Percentiles rank a stretch among this genome's conserved stretches.
These are phyloP conservation scores for Hypena proboscidalis DNA, from an alignment of 2,888 invertebrate genomes.

Conservation along the genomic window DNA sequence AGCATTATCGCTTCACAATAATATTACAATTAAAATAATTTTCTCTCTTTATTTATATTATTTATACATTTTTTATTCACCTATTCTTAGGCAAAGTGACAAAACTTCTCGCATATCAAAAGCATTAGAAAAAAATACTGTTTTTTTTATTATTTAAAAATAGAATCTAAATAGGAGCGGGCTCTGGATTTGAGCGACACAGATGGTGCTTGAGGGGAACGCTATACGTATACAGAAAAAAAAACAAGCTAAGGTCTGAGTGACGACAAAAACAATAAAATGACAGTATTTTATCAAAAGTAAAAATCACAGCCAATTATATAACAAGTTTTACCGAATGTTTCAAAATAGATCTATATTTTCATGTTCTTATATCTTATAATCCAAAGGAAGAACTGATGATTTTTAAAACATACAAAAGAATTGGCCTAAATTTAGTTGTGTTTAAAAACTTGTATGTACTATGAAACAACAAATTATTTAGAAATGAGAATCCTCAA, in stretches of 20 bases:
- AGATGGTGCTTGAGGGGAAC: slow-evolving; percentile 35
- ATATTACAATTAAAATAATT: slow-evolving; percentile 81
- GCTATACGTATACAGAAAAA: slow-evolving; percentile 23
- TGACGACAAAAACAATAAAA: slow-evolving; percentile 17
- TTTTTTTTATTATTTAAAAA: slow-evolving; percentile 38
- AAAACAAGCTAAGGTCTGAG: slow-evolving; percentile 19
- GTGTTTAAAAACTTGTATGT: background rate
- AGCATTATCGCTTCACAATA: slow-evolving; percentile 83
- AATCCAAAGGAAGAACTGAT: slow-evolving; percentile 25
- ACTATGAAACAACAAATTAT: background rate
- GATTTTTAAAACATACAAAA: slow-evolving; percentile 22
- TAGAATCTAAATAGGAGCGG: slow-evolving; percentile 51
- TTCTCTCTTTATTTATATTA: slow-evolving; percentile 80
- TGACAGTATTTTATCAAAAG: slow-evolving; percentile 23
- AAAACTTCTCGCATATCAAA: slow-evolving; percentile 58
- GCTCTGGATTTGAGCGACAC: slow-evolving; percentile 39
- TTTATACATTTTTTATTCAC: slow-evolving; percentile 74
- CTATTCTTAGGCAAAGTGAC: slow-evolving; percentile 79
- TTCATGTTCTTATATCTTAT: slow-evolving; percentile 18
- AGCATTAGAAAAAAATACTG: slow-evolving; percentile 53
- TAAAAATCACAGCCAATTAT: slow-evolving; percentile 45
- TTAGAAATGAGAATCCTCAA: too few species aligned
- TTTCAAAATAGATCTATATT: slow-evolving; percentile 14
- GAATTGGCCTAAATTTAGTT: slow-evolving; percentile 38
- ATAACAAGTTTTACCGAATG: slow-evolving; percentile 31